Evolutionary conservation across 2,113 vertebrate species (phyloP).

Genomic region (Terrapene triunguis): DNA sequence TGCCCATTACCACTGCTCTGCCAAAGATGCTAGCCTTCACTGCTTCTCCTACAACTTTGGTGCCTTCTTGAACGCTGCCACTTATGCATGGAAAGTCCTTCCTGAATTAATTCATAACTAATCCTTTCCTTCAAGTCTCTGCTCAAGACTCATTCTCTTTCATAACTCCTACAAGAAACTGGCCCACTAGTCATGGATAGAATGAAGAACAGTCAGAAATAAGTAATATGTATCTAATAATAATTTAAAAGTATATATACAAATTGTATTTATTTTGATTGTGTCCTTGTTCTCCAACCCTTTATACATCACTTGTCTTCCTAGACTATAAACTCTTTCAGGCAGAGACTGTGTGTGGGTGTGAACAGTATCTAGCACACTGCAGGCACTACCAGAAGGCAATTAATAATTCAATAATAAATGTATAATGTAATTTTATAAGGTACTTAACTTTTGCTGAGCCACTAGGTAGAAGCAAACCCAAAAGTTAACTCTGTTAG

Average conservation of each 20-base stretch:
- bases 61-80: neutral
- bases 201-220: neutral
- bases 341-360: neutral
- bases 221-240: neutral
- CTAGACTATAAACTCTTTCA: neutral
- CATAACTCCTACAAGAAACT: neutral
- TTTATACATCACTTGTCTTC: neutral
- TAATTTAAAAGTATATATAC: neutral
- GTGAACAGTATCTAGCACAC: neutral
- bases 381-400: neutral
- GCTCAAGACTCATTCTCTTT: neutral
- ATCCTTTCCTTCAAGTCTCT: neutral
- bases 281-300: neutral
- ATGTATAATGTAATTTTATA: neutral
- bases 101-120: neutral
- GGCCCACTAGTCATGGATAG: neutral
- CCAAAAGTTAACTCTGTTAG: neutral
- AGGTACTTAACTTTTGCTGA: neutral
- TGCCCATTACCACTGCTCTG: neutral
- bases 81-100: neutral
- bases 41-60: neutral
- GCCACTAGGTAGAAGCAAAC: neutral
- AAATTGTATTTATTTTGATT: neutral
- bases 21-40: rapidly evolving
- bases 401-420: neutral